A percentile compares a stretch with the other conserved stretches of the same genome.
phyloP scores from a whole-genome alignment of 2,113 vertebrate genomes.

The Corythoichthys intestinalis region DNA sequence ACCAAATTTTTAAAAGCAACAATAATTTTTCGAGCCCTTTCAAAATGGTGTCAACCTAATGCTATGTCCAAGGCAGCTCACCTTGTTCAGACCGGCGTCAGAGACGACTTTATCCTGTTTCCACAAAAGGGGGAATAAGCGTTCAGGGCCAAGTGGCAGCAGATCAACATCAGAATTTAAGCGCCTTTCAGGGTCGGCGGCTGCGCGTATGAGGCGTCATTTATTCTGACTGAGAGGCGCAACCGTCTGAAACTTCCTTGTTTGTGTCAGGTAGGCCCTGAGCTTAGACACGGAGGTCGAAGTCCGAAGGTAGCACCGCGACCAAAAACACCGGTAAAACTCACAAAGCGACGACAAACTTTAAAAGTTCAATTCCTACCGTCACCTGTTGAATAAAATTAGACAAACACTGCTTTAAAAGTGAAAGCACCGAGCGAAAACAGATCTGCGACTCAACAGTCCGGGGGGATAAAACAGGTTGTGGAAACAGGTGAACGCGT shows the following conservation, averaged over 20 bases:
- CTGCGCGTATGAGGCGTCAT: slow-evolving; percentile 9
- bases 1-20: too few species aligned
- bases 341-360: not conserved
- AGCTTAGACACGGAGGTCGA: slow-evolving; percentile 25
- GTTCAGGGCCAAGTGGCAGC: slow-evolving; percentile 11
- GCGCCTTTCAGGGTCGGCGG: not conserved
- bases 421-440: not conserved
- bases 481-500: slow-evolving; percentile 42
- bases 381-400: not conserved
- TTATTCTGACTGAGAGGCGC: slow-evolving; percentile 5
- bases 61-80: slow-evolving; percentile 18
- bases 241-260: slow-evolving; percentile 58
- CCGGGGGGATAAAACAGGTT: slow-evolving; percentile 54
- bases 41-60: not conserved
- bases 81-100: slow-evolving; percentile 20
- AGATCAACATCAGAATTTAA: slow-evolving; percentile 19
- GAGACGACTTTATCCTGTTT: slow-evolving; percentile 35
- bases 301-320: slow-evolving; percentile 29
- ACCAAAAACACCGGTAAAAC: not conserved
- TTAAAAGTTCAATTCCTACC: not conserved
- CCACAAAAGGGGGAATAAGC: slow-evolving; percentile 2
- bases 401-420: not conserved
- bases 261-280: slow-evolving; percentile 39
- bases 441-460: not conserved
- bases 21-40: too few species aligned